A percentile compares a stretch with the other conserved stretches of the same genome.
Conservation (phyloP, 2,888 invertebrate species). For the Empis livida region DNA sequence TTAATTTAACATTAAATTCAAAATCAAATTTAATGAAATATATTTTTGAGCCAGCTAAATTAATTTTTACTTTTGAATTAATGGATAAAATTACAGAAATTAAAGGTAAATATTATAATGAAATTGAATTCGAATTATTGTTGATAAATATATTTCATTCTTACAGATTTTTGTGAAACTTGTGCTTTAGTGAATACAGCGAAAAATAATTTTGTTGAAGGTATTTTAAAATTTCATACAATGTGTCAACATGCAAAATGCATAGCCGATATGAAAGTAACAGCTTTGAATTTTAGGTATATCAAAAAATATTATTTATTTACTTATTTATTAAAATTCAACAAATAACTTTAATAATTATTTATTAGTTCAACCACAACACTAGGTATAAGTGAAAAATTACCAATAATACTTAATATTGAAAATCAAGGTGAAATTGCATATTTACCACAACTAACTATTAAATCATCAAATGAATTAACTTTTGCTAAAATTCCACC, state of each 20-base stretch:
- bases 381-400: constrained; percentile 11
- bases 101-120: neutral
- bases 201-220: constrained; percentile 6
- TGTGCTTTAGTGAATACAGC: constrained; percentile 16
- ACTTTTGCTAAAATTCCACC: constrained; percentile 15
- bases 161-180: constrained; percentile 15
- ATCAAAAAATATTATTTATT: neutral
- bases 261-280: constrained; percentile 13
- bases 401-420: constrained; percentile 16
- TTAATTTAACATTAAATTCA: constrained; percentile 5
- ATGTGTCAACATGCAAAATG: constrained; percentile 14
- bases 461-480: constrained; percentile 23
- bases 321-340: neutral
- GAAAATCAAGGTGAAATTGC: constrained; percentile 31
- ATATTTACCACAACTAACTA: constrained; percentile 25
- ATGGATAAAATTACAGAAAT: constrained; percentile 6
- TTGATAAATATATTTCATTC: neutral
- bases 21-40: constrained; percentile 10
- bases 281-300: constrained; percentile 7
- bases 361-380: constrained; percentile 11
- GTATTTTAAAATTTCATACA: constrained; percentile 15
- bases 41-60: constrained; percentile 16
- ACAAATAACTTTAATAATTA: neutral
- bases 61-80: constrained; percentile 14
- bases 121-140: too few species aligned